Conservation (phyloP, 1,140 invertebrate species). For the Ceratina australensis region DNA sequence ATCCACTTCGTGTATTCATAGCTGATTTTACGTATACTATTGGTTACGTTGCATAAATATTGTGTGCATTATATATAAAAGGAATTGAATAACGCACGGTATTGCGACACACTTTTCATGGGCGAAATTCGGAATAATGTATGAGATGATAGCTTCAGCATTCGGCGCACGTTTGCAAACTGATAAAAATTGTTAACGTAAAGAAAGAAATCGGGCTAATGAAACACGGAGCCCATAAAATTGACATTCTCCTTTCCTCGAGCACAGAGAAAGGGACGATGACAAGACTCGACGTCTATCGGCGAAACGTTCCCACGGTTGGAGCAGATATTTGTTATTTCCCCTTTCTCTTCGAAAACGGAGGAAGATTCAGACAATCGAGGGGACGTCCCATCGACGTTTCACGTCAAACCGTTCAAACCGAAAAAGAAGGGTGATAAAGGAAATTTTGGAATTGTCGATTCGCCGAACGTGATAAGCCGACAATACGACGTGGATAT, state of each 20-base stretch:
- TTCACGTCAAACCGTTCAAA: background rate
- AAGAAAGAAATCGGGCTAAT: background rate
- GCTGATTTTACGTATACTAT: no score
- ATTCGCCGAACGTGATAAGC: background rate
- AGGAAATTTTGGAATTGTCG: constrained; percentile 10
- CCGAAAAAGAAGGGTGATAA: constrained; percentile 4
- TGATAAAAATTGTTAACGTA: background rate
- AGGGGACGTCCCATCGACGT: constrained; percentile 29
- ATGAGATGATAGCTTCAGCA: background rate
- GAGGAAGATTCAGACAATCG: constrained; percentile 10
- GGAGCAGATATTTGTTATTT: constrained; percentile 5
- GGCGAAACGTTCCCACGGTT: background rate
- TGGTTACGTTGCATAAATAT: constrained; percentile 20
- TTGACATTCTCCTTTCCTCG: no score
- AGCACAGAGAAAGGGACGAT: no score
- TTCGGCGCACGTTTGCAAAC: constrained; percentile 2
- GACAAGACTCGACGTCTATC: background rate
- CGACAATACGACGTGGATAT: constrained; percentile 22
- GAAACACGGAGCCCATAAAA: no score
- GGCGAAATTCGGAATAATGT: background rate
- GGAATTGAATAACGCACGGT: constrained; percentile 41
- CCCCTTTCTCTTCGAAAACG: background rate
- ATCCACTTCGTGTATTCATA: no score
- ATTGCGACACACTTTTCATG: constrained; percentile 21
- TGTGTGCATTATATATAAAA: background rate